These are phyloP conservation scores for Solen grandis DNA, from an alignment of 1,140 invertebrate species.

Conservation along the genomic window DNA sequence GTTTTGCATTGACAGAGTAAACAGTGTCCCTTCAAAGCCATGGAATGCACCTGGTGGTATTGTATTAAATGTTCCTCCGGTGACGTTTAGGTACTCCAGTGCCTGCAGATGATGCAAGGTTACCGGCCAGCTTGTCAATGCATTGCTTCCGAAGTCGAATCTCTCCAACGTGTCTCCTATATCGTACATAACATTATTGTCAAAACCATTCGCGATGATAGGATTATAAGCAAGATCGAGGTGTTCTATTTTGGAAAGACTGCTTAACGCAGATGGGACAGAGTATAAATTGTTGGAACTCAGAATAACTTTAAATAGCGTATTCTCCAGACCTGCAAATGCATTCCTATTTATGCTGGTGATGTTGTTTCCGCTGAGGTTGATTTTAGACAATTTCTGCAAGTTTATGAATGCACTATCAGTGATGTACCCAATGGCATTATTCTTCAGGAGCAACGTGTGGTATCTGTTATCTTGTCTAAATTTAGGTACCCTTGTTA, in stretches of 20 bases:
- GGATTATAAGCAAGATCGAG: constrained; percentile 34
- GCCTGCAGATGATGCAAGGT: constrained; percentile 41
- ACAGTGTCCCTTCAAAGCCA: constrained; percentile 47
- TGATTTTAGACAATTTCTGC: background rate
- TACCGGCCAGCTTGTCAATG: background rate
- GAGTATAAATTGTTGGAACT: background rate
- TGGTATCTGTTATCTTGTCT: background rate
- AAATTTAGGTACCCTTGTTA: background rate
- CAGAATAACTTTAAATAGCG: background rate
- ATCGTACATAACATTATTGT: constrained; percentile 22
- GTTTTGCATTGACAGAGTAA: constrained; percentile 26
- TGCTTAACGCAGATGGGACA: constrained; percentile 21
- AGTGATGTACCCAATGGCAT: background rate
- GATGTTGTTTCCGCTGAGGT: background rate
- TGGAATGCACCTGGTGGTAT: constrained; percentile 41
- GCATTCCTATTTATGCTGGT: background rate
- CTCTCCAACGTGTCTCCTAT: constrained; percentile 30
- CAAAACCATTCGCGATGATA: constrained; percentile 32
- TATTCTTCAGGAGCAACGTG: background rate
- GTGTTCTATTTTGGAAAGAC: background rate
- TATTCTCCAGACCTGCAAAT: background rate
- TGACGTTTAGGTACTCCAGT: constrained; percentile 18
- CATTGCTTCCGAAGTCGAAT: constrained; percentile 26
- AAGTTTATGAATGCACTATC: background rate
- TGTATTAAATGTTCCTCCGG: constrained; percentile 34